phyloP scores from a whole-genome alignment of 2,888 invertebrate species.

The Zhuqinia jingwanae region DNA sequence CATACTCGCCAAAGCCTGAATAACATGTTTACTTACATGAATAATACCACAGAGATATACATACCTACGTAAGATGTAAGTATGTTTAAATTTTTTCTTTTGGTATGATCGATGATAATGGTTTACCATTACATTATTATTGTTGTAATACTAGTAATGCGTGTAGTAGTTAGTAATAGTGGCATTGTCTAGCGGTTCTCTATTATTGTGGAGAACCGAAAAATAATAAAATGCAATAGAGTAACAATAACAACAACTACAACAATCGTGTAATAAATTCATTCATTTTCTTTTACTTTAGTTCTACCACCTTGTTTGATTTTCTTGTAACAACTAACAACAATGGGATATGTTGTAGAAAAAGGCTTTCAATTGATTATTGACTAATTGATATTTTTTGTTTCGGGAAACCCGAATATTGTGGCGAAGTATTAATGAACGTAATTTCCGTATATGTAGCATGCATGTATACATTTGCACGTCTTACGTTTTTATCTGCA shows the following conservation, averaged over 20 bases:
- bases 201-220: conserved; percentile 49
- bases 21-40: conserved; percentile 36
- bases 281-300: conserved; percentile 39
- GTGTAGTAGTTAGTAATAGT: neutral
- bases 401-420: conserved; percentile 2
- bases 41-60: neutral
- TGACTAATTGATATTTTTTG: conserved; percentile 66
- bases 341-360: conserved; percentile 43
- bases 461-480: neutral
- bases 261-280: conserved; percentile 39
- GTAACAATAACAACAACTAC: conserved; percentile 24
- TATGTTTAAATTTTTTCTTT: too few relatives aligned
- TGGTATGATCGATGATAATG: neutral
- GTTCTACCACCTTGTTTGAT: neutral
- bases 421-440: neutral
- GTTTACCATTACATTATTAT: conserved; percentile 28
- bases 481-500: neutral
- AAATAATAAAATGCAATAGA: conserved; percentile 47
- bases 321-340: neutral
- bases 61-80: neutral
- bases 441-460: neutral
- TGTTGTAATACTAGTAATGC: conserved; percentile 20
- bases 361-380: conserved; percentile 50
- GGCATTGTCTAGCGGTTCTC: conserved; percentile 22
- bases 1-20: conserved; percentile 9